These are phyloP conservation scores for Lamellibrachia columna DNA, from an alignment of 2,888 invertebrate species.

Conservation along the genomic window DNA sequence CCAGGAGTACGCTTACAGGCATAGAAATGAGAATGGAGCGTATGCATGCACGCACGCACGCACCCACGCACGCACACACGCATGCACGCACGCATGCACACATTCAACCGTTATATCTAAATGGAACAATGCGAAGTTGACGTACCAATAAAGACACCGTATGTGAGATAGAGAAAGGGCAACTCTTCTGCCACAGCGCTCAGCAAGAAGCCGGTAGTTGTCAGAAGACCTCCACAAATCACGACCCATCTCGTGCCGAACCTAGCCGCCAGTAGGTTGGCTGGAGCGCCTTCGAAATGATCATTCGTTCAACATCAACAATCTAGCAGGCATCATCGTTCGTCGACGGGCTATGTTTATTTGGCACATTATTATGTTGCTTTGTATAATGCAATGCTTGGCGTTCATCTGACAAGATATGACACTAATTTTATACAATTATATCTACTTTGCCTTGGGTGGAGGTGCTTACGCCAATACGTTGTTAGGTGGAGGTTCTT, in stretches of 20 bases:
- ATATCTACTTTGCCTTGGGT: no score
- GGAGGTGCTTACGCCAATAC: no score
- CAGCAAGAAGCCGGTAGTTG: neutral
- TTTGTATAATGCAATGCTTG: no score
- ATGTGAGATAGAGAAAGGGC: neutral
- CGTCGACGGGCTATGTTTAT: neutral
- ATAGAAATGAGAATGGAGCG: no score
- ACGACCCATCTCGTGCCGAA: constrained; percentile 17
- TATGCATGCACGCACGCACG: no score
- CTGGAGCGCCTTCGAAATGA: constrained; percentile 1
- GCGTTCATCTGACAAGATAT: no score
- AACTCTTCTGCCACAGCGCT: neutral
- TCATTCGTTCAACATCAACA: neutral
- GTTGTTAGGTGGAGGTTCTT: no score
- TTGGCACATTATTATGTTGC: neutral
- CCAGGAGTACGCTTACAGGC: no score
- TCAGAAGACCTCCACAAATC: neutral
- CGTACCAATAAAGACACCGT: neutral
- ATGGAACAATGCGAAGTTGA: neutral
- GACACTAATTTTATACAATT: no score
- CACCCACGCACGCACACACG: no score
- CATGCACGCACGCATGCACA: neutral
- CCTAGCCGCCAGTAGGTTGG: constrained; percentile 6
- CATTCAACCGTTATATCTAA: neutral
- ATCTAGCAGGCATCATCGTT: neutral